Evolutionary conservation across 2,113 vertebrate genomes (phyloP), one percentile per base, ranked within the genome.

Genomic region (Paratilapia polleni): DNA sequence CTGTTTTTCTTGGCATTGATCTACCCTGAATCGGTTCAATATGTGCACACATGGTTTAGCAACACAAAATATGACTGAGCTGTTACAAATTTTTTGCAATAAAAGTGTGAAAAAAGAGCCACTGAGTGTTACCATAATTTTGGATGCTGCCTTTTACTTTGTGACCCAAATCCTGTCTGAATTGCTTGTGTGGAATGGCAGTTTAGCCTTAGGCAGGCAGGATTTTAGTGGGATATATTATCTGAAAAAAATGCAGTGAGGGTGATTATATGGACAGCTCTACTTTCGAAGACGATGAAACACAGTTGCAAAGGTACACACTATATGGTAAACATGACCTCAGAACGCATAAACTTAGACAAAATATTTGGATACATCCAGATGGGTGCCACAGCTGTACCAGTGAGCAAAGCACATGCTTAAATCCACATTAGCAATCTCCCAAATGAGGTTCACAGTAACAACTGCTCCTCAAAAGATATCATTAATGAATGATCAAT

Each of bases 41-140:
- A 14, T 63, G 54, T 77, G 19, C 15, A 43, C 70, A 62, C 12
- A 0, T 82, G 24, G 28, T 62, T 81, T 76, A 26, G 56, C 8
- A 14, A 13, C 1, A 28, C 9, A 76, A 64, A 52, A 28, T 9
- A 63, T 49, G 57, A 28, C 36, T 70, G 62, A 74, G 59, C 70
- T 80, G 43, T 86, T 85, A 41, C 28, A 84, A 75, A 81, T 49
- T 62, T 78, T 80, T 89, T 84, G 5, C 57, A 91, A 94, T 93
- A 92, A 93, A 92, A 82, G 34, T 14, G 6, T 31, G 12, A 17
- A 68, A 80, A 79, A 34, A 64, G 15, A 66, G 7, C 54, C 10
- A 34, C 8, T 17, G 47, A 8, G 34, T 60, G 24, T 68, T 8
- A 36, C 47, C 3, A 28, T 73, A 2, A 43, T 38, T 73, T 54